Evolutionary conservation across 2,888 invertebrate genomes (phyloP).

Genomic region (Coelopa pilipes): DNA sequence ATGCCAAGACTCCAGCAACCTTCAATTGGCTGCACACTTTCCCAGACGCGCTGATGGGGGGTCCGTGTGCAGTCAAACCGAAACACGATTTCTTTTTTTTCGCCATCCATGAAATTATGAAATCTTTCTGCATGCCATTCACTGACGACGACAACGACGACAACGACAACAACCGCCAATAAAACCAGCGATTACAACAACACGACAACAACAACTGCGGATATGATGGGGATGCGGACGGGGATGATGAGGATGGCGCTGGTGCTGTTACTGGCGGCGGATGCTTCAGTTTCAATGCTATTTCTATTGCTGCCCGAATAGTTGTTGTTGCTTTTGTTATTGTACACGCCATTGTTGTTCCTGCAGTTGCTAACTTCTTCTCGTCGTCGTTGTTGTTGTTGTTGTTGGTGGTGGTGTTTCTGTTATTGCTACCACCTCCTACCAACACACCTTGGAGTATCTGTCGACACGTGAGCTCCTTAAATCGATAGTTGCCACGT

Average conservation of each 20-base stretch:
- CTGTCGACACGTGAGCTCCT: conserved; percentile 38
- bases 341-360: neutral
- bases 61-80: neutral
- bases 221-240: conserved; percentile 1
- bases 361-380: neutral
- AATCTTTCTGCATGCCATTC: neutral
- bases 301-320: conserved; percentile 11
- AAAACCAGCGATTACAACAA: too few species aligned
- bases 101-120: neutral
- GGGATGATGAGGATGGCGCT: neutral
- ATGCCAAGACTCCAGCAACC: conserved; percentile 4
- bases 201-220: neutral
- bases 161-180: too few species aligned
- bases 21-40: conserved; percentile 27
- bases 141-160: neutral
- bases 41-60: neutral
- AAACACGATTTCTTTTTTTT: too few species aligned
- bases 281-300: neutral
- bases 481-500: conserved; percentile 43
- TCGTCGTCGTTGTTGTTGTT: conserved; percentile 11
- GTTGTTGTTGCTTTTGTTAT: neutral
- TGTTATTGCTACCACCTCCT: neutral
- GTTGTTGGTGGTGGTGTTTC: neutral
- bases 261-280: conserved; percentile 1
- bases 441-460: conserved; percentile 8